These are phyloP conservation scores for Macrotrachela quadricornifera DNA, from an alignment of 1,140 invertebrate species.

Conservation along the genomic window DNA sequence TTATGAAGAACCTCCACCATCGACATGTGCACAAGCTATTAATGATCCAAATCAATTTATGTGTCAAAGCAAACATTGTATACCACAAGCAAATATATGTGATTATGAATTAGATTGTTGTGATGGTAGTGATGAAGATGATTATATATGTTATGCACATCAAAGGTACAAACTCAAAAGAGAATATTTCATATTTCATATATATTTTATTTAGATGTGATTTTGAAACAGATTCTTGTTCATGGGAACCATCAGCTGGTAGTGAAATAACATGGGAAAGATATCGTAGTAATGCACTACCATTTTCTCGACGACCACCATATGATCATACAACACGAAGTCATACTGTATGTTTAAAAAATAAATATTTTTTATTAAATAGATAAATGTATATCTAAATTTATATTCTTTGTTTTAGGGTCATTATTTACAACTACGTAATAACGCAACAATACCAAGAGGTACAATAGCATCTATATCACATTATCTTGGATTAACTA, in stretches of 20 bases:
- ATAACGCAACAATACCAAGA: too few relatives aligned
- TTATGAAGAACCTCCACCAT: constrained; percentile 11
- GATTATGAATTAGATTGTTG: constrained; percentile 19
- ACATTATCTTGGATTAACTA: too few relatives aligned
- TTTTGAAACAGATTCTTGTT: constrained; percentile 3
- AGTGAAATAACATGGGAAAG: constrained; percentile 4
- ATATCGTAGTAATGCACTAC: neutral
- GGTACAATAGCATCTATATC: too few relatives aligned
- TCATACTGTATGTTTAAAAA: neutral
- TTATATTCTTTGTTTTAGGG: neutral
- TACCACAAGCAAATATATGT: constrained; percentile 15
- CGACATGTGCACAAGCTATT: constrained; percentile 1
- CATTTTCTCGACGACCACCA: neutral
- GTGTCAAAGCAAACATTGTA: constrained; percentile 10
- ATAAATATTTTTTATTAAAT: neutral
- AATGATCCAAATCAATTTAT: constrained; percentile 1
- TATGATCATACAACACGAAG: constrained; percentile 2
- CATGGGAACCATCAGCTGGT: neutral
- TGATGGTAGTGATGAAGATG: constrained; percentile 19
- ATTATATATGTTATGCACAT: constrained; percentile 12
- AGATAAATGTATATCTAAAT: neutral
- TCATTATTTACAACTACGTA: neutral
- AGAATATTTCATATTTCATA: neutral
- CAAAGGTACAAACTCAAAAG: neutral
- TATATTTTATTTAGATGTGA: constrained; percentile 1